Evolutionary conservation across 2,888 invertebrate species (phyloP).

Genomic region (Hirudinaria manillensis): DNA sequence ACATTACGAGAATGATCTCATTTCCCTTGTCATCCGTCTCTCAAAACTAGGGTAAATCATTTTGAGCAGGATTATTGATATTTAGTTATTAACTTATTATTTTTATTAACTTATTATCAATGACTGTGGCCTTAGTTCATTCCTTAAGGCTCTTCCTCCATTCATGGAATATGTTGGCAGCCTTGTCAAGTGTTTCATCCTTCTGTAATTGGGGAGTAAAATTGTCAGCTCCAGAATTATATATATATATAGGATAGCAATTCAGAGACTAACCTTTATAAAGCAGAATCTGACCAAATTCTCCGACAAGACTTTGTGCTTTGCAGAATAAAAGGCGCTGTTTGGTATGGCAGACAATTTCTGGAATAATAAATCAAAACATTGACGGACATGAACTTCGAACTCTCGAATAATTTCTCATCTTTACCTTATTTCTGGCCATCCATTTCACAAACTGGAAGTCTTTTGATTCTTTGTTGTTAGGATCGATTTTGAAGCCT

Average conservation of each 20-base stretch:
- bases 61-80: too few species aligned
- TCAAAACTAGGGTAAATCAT: too few species aligned
- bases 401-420: neutral
- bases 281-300: slow-evolving; percentile 86
- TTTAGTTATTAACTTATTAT: too few species aligned
- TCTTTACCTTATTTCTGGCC: slow-evolving; percentile 67
- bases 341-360: slow-evolving; percentile 90
- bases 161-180: slow-evolving; percentile 47
- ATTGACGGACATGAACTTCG: neutral
- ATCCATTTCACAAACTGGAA: slow-evolving; percentile 93
- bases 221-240: neutral
- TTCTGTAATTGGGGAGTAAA: slow-evolving; percentile 43
- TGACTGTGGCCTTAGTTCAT: neutral
- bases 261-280: slow-evolving; percentile 67
- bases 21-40: too few species aligned
- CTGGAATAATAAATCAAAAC: slow-evolving; percentile 49
- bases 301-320: slow-evolving; percentile 74
- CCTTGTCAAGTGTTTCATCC: slow-evolving; percentile 51
- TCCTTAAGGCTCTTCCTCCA: slow-evolving; percentile 39
- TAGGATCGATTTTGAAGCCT: slow-evolving; percentile 28
- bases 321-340: slow-evolving; percentile 79
- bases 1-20: too few species aligned
- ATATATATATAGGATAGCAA: neutral
- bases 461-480: slow-evolving; percentile 59
- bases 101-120: too few species aligned